phyloP scores from a whole-genome alignment of 2,797 vertebrate species.

The Cuculus canorus region DNA sequence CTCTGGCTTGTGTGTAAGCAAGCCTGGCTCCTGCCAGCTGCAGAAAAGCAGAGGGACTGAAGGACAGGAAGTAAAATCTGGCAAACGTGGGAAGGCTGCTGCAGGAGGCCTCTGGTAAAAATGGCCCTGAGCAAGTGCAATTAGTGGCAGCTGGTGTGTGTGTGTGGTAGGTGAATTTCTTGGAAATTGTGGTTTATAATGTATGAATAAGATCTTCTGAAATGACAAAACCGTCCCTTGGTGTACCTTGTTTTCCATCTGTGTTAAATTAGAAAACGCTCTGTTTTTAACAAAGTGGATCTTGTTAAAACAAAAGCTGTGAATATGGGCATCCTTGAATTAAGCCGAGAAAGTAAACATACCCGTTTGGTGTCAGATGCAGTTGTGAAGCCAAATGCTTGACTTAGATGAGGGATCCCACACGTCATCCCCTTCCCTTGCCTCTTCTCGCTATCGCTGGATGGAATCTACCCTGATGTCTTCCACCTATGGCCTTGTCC shows the following conservation, averaged over 20 bases:
- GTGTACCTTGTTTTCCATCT: not conserved
- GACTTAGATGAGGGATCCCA: not conserved
- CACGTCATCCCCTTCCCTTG: fast-evolving
- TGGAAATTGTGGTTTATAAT: not conserved
- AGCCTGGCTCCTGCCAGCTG: not conserved
- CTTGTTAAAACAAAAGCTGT: not conserved
- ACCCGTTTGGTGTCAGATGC: not conserved
- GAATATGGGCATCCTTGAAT: not conserved
- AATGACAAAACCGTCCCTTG: not conserved
- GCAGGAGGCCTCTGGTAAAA: not conserved
- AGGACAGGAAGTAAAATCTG: not conserved
- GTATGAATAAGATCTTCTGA: not conserved
- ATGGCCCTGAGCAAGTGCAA: not conserved
- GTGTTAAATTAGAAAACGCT: not conserved
- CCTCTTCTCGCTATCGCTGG: fast-evolving
- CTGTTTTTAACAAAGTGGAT: not conserved
- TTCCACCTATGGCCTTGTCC: no score
- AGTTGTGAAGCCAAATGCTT: not conserved
- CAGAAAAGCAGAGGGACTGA: not conserved
- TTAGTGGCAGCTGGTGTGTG: not conserved
- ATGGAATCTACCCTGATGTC: not conserved
- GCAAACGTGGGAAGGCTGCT: not conserved
- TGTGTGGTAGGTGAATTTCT: not conserved
- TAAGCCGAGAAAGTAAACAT: not conserved
- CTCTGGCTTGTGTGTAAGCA: not conserved